These are phyloP conservation scores for Plusia festucae DNA, from an alignment of 2,888 invertebrate genomes.

Conservation along the genomic window DNA sequence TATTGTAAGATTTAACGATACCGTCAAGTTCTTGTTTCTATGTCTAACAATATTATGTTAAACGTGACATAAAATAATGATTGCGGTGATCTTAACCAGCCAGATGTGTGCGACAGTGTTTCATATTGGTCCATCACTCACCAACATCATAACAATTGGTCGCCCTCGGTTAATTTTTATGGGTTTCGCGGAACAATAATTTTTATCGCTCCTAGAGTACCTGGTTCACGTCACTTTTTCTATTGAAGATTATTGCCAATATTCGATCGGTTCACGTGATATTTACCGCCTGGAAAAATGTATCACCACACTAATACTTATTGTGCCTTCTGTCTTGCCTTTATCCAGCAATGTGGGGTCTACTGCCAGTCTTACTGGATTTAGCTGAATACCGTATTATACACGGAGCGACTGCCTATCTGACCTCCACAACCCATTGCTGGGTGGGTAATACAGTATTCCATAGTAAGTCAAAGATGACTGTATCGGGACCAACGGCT, in stretches of 20 bases:
- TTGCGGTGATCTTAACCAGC: background rate
- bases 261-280: background rate
- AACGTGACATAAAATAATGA: background rate
- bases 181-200: slow-evolving; percentile 44
- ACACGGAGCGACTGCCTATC: no score
- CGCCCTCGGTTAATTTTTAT: slow-evolving; percentile 46
- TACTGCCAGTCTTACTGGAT: no score
- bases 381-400: no score
- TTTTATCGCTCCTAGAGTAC: slow-evolving; percentile 30
- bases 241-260: background rate
- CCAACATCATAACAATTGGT: slow-evolving; percentile 30
- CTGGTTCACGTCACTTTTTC: slow-evolving; percentile 21
- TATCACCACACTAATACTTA: background rate
- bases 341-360: no score
- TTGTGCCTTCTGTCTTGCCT: no score
- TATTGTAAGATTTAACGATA: background rate
- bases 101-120: slow-evolving; percentile 24
- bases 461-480: no score
- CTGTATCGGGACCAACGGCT: no score
- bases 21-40: background rate
- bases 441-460: no score
- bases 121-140: slow-evolving; percentile 24
- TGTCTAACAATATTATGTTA: background rate
- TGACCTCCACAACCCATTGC: no score
- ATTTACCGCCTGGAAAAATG: background rate